Percentiles rank a stretch among this genome's conserved stretches.
These are phyloP conservation scores for Dendroctonus ponderosae DNA, from an alignment of 1,140 invertebrate genomes.

Conservation along the genomic window DNA sequence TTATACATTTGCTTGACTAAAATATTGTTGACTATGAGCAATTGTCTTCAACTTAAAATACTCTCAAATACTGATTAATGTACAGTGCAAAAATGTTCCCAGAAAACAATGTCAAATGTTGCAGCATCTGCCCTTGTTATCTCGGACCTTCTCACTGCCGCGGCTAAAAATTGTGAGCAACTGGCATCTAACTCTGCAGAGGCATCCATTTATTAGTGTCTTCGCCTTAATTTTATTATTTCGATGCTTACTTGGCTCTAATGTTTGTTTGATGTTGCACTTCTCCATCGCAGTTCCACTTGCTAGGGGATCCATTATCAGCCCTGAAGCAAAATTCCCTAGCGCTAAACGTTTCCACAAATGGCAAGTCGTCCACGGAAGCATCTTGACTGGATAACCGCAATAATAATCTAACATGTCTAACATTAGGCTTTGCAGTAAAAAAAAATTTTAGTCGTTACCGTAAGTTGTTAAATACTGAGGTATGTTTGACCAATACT, in stretches of 20 bases:
- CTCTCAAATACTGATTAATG: constrained; percentile 2
- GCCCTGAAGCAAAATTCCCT: constrained; percentile 72
- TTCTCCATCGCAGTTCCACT: constrained; percentile 89
- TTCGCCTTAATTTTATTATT: neutral
- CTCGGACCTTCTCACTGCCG: constrained; percentile 36
- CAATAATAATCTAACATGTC: constrained; percentile 57
- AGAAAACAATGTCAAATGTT: constrained; percentile 24
- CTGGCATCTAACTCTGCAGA: constrained; percentile 52
- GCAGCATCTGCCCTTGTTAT: constrained; percentile 36
- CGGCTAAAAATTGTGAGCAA: constrained; percentile 48
- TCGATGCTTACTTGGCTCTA: constrained; percentile 62
- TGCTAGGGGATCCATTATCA: constrained; percentile 53
- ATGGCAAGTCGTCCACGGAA: constrained; percentile 65
- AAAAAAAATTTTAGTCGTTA: constrained; percentile 1
- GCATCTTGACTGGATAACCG: constrained; percentile 60
- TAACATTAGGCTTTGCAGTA: neutral
- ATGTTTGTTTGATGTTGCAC: constrained; percentile 67
- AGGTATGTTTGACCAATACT: constrained; percentile 73
- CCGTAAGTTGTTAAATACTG: constrained; percentile 68
- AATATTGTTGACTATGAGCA: neutral
- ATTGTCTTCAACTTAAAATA: constrained; percentile 11
- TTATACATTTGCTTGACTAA: too few species aligned
- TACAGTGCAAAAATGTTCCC: neutral
- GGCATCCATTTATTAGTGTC: constrained; percentile 1
- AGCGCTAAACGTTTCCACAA: constrained; percentile 74